These are phyloP conservation scores for Galeopterus variegatus DNA, from an alignment of 2,113 vertebrate genomes.

Conservation along the genomic window DNA sequence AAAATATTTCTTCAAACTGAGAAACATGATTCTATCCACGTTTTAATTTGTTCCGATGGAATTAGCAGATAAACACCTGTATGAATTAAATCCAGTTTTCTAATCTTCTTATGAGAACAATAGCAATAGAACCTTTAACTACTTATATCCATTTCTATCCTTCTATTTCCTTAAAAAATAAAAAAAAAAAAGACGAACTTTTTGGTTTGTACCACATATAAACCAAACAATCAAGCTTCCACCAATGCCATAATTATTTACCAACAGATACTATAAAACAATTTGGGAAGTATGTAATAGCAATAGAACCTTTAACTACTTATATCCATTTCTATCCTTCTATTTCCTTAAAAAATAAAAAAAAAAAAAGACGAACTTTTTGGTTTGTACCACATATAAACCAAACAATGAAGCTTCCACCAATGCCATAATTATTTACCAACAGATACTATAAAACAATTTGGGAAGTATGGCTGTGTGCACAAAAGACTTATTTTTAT, in stretches of 20 bases:
- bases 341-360: background rate
- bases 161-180: background rate
- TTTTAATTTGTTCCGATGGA: slow-evolving; percentile 39
- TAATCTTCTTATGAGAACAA: background rate
- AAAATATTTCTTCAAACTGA: slow-evolving; percentile 61
- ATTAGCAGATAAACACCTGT: background rate
- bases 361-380: background rate
- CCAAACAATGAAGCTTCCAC: slow-evolving; percentile 4
- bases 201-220: background rate
- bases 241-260: slow-evolving; percentile 25
- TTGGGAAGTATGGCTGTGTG: background rate
- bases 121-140: background rate
- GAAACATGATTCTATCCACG: slow-evolving; percentile 38
- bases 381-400: background rate
- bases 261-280: slow-evolving; percentile 51
- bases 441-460: slow-evolving; percentile 59
- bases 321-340: background rate
- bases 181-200: background rate
- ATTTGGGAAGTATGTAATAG: background rate
- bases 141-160: background rate
- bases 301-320: background rate
- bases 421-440: slow-evolving; percentile 13
- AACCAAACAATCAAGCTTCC: slow-evolving; percentile 30
- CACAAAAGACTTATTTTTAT: slow-evolving; percentile 17
- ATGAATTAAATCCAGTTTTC: background rate